Percentiles rank a stretch among this genome's conserved stretches.
phyloP scores from a whole-genome alignment of 1,140 invertebrate genomes.

The Gonatopus flavifemur region DNA sequence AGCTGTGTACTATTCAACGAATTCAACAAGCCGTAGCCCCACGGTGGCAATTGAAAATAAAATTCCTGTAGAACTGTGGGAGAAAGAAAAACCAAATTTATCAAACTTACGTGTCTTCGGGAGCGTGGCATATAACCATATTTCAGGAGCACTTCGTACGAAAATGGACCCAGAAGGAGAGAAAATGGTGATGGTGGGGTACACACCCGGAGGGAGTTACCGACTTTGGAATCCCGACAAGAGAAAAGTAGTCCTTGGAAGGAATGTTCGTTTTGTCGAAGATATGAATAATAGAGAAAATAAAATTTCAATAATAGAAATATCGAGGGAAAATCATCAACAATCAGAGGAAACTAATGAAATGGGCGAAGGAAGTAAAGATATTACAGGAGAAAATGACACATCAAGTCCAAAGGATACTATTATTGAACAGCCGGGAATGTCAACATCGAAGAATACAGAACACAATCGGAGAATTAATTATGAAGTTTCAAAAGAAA shows the following conservation, averaged over 20 bases:
- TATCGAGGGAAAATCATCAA: no score
- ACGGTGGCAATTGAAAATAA: neutral
- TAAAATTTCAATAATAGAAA: no score
- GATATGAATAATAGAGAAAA: no score
- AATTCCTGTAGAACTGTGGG: neutral
- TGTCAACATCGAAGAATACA: no score
- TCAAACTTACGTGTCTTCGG: neutral
- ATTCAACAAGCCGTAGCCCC: neutral
- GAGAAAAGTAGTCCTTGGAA: neutral
- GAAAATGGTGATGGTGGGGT: neutral
- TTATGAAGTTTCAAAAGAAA: no score
- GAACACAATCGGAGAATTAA: no score
- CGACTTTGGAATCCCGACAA: neutral
- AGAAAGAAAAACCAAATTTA: neutral
- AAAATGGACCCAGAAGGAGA: neutral
- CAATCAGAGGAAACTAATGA: no score
- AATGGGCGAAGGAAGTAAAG: no score
- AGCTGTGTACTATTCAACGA: neutral
- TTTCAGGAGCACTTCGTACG: neutral
- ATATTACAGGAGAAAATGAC: no score
- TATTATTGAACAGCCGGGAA: no score
- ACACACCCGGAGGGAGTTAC: neutral
- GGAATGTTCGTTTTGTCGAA: neutral
- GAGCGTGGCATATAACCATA: neutral
- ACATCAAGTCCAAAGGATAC: no score